Evolutionary conservation across 2,797 vertebrate species (phyloP).

Genomic region (Tangara arthus): DNA sequence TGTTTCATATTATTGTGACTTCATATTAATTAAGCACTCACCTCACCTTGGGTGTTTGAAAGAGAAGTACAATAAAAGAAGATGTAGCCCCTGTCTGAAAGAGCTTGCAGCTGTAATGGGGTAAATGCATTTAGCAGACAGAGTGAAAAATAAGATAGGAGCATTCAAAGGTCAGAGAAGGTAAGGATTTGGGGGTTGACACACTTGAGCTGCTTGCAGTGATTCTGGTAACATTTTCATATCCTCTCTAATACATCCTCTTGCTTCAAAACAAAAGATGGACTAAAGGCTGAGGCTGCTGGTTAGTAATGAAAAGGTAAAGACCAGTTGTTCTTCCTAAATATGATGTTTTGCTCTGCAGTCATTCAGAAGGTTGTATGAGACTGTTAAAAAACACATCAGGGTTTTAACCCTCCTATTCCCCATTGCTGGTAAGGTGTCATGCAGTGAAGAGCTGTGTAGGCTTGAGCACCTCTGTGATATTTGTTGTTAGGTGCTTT

Average conservation of each 20-base stretch:
- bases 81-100: not conserved
- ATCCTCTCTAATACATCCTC: not conserved
- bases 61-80: not conserved
- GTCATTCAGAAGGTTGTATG: not conserved
- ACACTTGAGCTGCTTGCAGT: not conserved
- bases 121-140: not conserved
- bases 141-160: not conserved
- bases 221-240: not conserved
- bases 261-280: not conserved
- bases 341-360: not conserved
- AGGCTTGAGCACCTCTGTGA: not conserved
- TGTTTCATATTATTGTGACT: not conserved
- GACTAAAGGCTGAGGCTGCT: not conserved
- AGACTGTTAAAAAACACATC: not conserved
- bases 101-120: not conserved
- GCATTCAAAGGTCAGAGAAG: not conserved
- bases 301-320: not conserved
- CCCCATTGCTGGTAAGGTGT: not conserved
- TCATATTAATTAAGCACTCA: not conserved
- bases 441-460: not conserved
- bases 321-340: not conserved
- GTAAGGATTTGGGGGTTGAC: not conserved
- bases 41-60: not conserved
- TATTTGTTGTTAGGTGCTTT: not conserved
- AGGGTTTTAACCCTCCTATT: not conserved